These are phyloP conservation scores for Myotis planiceps DNA, from an alignment of 2,797 vertebrate genomes.

Conservation along the genomic window DNA sequence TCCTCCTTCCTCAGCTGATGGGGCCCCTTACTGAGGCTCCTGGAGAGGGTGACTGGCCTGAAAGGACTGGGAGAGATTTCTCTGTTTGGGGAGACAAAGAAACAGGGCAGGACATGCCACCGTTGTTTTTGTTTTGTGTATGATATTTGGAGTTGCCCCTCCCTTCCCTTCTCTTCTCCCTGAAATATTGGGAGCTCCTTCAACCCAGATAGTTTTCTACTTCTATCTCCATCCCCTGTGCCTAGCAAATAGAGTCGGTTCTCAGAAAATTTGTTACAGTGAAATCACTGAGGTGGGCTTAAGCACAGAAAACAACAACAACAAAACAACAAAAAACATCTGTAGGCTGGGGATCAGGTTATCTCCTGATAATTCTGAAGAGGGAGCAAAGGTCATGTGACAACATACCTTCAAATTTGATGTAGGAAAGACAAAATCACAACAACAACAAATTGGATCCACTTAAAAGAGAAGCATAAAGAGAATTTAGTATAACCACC, in stretches of 20 bases:
- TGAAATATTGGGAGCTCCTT: not conserved
- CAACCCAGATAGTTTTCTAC: not conserved
- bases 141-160: not conserved
- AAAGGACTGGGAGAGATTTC: not conserved
- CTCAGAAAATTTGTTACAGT: not conserved
- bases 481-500: not conserved
- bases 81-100: not conserved
- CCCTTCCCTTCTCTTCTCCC: not conserved
- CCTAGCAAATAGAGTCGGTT: not conserved
- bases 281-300: not conserved
- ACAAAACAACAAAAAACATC: not conserved
- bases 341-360: not conserved
- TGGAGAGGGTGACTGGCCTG: not conserved
- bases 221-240: not conserved
- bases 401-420: not conserved
- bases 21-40: not conserved
- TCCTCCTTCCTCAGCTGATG: slow-evolving; percentile 8
- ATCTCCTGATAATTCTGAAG: not conserved
- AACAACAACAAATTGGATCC: not conserved
- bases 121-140: not conserved
- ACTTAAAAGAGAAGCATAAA: not conserved
- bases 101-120: not conserved
- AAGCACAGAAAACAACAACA: not conserved
- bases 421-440: not conserved
- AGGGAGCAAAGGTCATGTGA: not conserved